Evolutionary conservation across 30 jellyfish, hydroid and myxozoan genomes (phyloP).

Genomic region (Catostylus mosaicus): DNA sequence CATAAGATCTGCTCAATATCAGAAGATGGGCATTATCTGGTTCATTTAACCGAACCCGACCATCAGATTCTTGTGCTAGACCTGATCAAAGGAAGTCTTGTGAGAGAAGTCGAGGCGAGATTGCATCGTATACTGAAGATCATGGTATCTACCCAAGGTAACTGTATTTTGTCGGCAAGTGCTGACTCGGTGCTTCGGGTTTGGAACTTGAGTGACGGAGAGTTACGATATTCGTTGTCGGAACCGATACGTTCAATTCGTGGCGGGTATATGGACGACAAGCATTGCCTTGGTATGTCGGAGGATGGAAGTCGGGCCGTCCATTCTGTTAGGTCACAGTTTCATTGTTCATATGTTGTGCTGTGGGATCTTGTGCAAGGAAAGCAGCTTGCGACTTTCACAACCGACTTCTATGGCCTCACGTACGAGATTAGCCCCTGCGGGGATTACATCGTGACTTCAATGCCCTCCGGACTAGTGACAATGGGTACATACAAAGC

Average conservation of each 20-base stretch:
- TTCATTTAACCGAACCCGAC: slow-evolving; percentile 72
- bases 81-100: slow-evolving; percentile 54
- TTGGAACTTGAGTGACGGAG: slow-evolving; percentile 74
- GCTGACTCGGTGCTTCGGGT: slow-evolving; percentile 77
- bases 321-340: slow-evolving; percentile 76
- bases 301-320: slow-evolving; percentile 77
- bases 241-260: slow-evolving; percentile 81
- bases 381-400: slow-evolving; percentile 69
- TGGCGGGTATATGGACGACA: slow-evolving; percentile 89
- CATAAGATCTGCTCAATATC: slow-evolving; percentile 69
- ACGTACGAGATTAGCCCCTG: slow-evolving; percentile 67
- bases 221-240: slow-evolving; percentile 39
- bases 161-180: slow-evolving; percentile 67
- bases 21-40: slow-evolving; percentile 82
- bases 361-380: slow-evolving; percentile 85
- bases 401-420: slow-evolving; percentile 78
- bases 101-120: slow-evolving; percentile 58
- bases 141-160: slow-evolving; percentile 74
- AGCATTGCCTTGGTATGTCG: slow-evolving; percentile 71
- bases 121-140: slow-evolving; percentile 65
- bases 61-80: slow-evolving; percentile 69
- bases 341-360: slow-evolving; percentile 67
- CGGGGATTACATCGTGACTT: slow-evolving; percentile 63
- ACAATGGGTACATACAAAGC: slow-evolving; percentile 45
- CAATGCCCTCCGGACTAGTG: slow-evolving; percentile 78